Evolutionary conservation across 2,797 vertebrate genomes (phyloP).

Genomic region (Enteromius radiatus): DNA sequence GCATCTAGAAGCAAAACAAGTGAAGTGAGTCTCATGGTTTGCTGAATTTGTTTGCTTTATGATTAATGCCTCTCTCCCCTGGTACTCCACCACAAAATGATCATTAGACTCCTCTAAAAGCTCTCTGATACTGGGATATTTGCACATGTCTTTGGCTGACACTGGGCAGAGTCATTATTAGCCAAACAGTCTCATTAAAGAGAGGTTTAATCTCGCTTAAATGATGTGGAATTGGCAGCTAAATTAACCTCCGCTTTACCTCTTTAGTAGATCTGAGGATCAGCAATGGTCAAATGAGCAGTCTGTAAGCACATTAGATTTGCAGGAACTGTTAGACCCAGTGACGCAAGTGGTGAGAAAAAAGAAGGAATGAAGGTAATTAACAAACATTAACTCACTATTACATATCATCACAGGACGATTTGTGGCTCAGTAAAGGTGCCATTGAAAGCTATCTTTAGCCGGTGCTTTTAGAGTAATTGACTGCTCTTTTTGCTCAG

Average conservation of each 20-base stretch:
- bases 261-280: slow-evolving; percentile 30
- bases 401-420: slow-evolving; percentile 73
- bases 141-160: slow-evolving; percentile 27
- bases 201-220: slow-evolving; percentile 30
- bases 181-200: slow-evolving; percentile 27
- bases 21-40: slow-evolving; percentile 20
- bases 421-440: slow-evolving; percentile 57
- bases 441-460: slow-evolving; percentile 57
- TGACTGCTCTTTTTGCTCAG: slow-evolving; percentile 58
- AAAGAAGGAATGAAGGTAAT: slow-evolving; percentile 43
- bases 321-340: slow-evolving; percentile 35
- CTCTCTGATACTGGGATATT: slow-evolving; percentile 17
- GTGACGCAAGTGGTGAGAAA: slow-evolving; percentile 32
- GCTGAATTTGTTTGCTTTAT: slow-evolving; percentile 29
- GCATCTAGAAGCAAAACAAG: neutral
- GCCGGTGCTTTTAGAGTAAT: slow-evolving; percentile 65
- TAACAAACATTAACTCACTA: slow-evolving; percentile 64
- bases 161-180: slow-evolving; percentile 23
- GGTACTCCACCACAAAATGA: slow-evolving; percentile 3
- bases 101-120: slow-evolving; percentile 1
- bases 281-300: slow-evolving; percentile 16
- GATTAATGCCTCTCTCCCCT: slow-evolving; percentile 21
- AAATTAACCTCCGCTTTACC: slow-evolving; percentile 41
- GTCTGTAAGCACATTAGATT: slow-evolving; percentile 13
- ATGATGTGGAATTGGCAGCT: slow-evolving; percentile 41